Percentiles rank a stretch among this genome's conserved stretches.
phyloP scores from a whole-genome alignment of 2,888 invertebrate species.

The Catocala fraxini region DNA sequence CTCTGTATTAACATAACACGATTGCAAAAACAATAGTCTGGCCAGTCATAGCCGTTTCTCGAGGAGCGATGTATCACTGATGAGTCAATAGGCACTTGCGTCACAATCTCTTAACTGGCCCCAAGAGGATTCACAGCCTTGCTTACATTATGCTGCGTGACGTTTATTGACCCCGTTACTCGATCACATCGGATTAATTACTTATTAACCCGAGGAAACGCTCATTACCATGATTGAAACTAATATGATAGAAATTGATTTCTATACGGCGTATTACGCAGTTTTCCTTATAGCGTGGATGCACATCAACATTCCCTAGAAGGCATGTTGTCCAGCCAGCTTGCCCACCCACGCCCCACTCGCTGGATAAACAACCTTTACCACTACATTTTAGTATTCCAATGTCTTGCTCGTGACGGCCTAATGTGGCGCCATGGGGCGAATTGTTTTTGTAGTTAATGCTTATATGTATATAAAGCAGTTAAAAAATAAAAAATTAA shows the following conservation, averaged over 20 bases:
- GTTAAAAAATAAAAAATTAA: slow-evolving; percentile 11
- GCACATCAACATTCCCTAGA: slow-evolving; percentile 81
- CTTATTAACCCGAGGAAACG: slow-evolving; percentile 16
- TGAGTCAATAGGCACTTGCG: slow-evolving; percentile 72
- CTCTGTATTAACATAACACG: slow-evolving; percentile 44
- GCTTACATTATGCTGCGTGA: slow-evolving; percentile 56
- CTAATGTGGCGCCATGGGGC: slow-evolving; percentile 67
- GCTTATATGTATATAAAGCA: background rate
- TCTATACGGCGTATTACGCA: slow-evolving; percentile 43
- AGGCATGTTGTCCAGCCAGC: slow-evolving; percentile 72
- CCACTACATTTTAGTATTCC: slow-evolving; percentile 63
- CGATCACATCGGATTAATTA: slow-evolving; percentile 40
- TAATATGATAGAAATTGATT: slow-evolving; percentile 22
- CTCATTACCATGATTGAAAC: slow-evolving; percentile 23
- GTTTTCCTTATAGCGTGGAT: slow-evolving; percentile 71
- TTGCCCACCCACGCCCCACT: slow-evolving; percentile 71
- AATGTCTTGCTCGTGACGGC: slow-evolving; percentile 60
- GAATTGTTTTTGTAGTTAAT: slow-evolving; percentile 54
- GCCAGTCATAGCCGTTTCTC: slow-evolving; percentile 58
- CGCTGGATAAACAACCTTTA: slow-evolving; percentile 63
- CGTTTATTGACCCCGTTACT: slow-evolving; percentile 64
- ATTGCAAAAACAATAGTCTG: slow-evolving; percentile 64
- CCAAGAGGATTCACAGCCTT: slow-evolving; percentile 50
- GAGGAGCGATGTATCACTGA: slow-evolving; percentile 62
- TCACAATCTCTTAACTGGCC: slow-evolving; percentile 65